phyloP scores from a whole-genome alignment of 2,888 invertebrate species.

The Noctua janthe region DNA sequence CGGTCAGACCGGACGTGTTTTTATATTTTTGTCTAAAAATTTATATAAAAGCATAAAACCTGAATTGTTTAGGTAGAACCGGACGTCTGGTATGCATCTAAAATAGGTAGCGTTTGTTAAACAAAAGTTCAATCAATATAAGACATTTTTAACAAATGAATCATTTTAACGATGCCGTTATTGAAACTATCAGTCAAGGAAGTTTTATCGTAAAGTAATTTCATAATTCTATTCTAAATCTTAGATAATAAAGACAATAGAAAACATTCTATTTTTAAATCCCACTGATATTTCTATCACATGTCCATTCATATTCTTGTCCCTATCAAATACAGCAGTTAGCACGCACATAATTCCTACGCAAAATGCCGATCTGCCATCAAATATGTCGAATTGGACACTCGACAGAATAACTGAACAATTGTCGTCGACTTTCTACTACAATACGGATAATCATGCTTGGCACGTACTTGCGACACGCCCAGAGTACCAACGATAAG shows the following conservation, averaged over 20 bases:
- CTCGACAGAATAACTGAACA: slow-evolving; percentile 67
- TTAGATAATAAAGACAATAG: slow-evolving; percentile 1
- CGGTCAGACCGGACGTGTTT: slow-evolving; percentile 35
- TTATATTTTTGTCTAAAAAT: slow-evolving; percentile 24
- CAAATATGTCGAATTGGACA: slow-evolving; percentile 54
- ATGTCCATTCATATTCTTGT: neutral
- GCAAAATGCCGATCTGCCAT: slow-evolving; percentile 33
- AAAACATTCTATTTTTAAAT: slow-evolving; percentile 12
- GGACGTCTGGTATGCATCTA: slow-evolving; percentile 34
- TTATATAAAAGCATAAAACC: slow-evolving; percentile 1
- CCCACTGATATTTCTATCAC: neutral
- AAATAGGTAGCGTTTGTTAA: neutral
- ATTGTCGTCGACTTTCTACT: slow-evolving; percentile 82
- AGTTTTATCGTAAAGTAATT: neutral
- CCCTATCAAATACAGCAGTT: slow-evolving; percentile 9
- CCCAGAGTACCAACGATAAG: slow-evolving; percentile 72
- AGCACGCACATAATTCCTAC: slow-evolving; percentile 9
- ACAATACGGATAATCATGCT: slow-evolving; percentile 81
- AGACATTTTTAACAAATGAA: neutral
- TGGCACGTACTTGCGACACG: slow-evolving; percentile 81
- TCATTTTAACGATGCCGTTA: neutral
- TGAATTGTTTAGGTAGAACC: neutral
- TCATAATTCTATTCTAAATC: slow-evolving; percentile 5
- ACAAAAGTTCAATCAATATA: neutral
- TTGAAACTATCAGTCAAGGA: neutral